phyloP scores from a whole-genome alignment of 1,140 invertebrate species.

The Cotesia chilonis region DNA sequence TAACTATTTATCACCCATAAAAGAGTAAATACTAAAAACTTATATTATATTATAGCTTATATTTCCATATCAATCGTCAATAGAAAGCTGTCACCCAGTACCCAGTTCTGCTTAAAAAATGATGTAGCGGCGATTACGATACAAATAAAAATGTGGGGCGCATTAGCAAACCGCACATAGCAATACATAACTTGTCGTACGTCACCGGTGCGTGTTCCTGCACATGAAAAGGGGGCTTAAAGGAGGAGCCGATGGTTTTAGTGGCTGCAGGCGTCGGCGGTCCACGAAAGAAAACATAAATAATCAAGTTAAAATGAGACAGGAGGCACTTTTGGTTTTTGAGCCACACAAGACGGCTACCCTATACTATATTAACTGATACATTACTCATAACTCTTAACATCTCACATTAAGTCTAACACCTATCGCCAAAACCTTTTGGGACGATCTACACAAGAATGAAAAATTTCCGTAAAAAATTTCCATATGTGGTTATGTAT shows the following conservation, averaged over 20 bases:
- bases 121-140: neutral
- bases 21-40: too few species aligned
- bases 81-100: too few species aligned
- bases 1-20: too few species aligned
- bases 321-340: conserved; percentile 47
- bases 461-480: too few species aligned
- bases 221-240: conserved; percentile 42
- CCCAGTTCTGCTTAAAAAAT: too few species aligned
- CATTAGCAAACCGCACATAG: neutral
- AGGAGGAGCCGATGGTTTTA: conserved; percentile 60
- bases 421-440: too few species aligned
- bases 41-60: too few species aligned
- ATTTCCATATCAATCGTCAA: too few species aligned
- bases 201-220: conserved; percentile 34
- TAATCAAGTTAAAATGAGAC: conserved; percentile 68
- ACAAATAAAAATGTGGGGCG: conserved; percentile 1
- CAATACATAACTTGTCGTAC: conserved; percentile 2
- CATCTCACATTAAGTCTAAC: too few species aligned
- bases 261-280: conserved; percentile 62
- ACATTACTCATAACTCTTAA: too few species aligned
- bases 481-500: too few species aligned
- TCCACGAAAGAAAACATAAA: conserved; percentile 66
- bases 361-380: neutral
- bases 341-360: conserved; percentile 57
- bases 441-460: too few species aligned